phyloP scores from a whole-genome alignment of 1,140 invertebrate species.

The Drosophila punjabiensis region DNA sequence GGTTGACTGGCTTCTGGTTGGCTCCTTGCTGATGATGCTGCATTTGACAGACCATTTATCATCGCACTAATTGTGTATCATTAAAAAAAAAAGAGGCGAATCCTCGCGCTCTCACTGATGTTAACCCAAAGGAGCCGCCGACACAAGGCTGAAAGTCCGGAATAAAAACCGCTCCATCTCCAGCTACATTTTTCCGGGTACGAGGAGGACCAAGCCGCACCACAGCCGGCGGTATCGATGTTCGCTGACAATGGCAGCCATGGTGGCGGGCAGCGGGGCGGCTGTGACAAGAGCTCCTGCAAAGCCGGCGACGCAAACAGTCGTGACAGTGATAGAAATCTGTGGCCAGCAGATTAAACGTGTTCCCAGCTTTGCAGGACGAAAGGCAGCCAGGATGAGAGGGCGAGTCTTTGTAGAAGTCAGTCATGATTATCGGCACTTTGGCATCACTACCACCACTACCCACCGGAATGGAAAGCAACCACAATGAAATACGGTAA shows the following conservation, averaged over 20 bases:
- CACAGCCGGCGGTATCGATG: slow-evolving; percentile 52
- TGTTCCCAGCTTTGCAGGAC: slow-evolving; percentile 44
- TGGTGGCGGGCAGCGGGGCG: slow-evolving; percentile 1
- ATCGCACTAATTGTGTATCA: slow-evolving; percentile 85
- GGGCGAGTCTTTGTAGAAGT: slow-evolving; percentile 62
- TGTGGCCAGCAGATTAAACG: slow-evolving; percentile 81
- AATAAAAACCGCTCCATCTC: slow-evolving; percentile 23
- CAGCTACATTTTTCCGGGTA: background rate
- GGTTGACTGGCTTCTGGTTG: slow-evolving; percentile 12
- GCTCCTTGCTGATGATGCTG: slow-evolving; percentile 64
- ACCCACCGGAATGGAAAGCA: slow-evolving; percentile 9
- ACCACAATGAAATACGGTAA: slow-evolving; percentile 20
- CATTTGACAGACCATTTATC: slow-evolving; percentile 85
- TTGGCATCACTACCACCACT: slow-evolving; percentile 44
- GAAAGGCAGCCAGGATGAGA: slow-evolving; percentile 9
- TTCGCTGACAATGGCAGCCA: slow-evolving; percentile 64
- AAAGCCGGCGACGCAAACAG: slow-evolving; percentile 47
- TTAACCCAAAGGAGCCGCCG: slow-evolving; percentile 67
- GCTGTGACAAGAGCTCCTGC: slow-evolving; percentile 33
- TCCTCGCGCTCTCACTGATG: slow-evolving; percentile 53
- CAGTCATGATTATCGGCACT: slow-evolving; percentile 81
- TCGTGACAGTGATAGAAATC: slow-evolving; percentile 82
- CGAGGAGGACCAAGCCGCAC: background rate
- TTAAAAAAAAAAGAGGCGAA: slow-evolving; percentile 73
- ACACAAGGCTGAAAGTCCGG: slow-evolving; percentile 15